Conservation (phyloP, 2,888 invertebrate species). For the Halictus quadricinctus region DNA sequence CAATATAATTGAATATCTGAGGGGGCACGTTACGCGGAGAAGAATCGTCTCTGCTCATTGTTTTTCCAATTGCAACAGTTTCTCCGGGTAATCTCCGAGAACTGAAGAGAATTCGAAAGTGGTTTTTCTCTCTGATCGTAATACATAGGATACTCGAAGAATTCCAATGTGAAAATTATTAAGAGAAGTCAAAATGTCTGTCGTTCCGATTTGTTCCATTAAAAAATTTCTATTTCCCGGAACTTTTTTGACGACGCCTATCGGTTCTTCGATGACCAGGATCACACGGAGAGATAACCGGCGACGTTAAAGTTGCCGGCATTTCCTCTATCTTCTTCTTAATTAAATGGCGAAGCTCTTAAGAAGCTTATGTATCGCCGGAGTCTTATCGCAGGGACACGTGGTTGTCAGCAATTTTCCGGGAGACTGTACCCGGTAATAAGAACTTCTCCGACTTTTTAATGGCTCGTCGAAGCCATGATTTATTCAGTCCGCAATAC, state of each 20-base stretch:
- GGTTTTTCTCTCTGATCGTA: too few species aligned
- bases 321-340: slow-evolving; percentile 58
- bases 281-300: slow-evolving; percentile 23
- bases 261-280: not conserved
- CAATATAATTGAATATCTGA: too few species aligned
- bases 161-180: too few species aligned
- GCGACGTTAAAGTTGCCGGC: slow-evolving; percentile 29
- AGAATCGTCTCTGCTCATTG: too few species aligned
- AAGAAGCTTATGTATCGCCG: slow-evolving; percentile 73
- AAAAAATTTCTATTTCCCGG: not conserved
- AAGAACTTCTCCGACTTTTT: slow-evolving; percentile 46
- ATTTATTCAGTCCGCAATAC: slow-evolving; percentile 43
- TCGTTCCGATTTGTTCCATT: too few species aligned
- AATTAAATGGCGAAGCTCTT: slow-evolving; percentile 74
- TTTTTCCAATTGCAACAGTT: too few species aligned
- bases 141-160: too few species aligned
- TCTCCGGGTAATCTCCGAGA: too few species aligned
- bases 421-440: slow-evolving; percentile 29
- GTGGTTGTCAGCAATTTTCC: slow-evolving; percentile 76
- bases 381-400: slow-evolving; percentile 71
- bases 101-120: too few species aligned
- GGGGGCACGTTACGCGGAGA: too few species aligned
- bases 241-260: not conserved
- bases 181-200: too few species aligned
- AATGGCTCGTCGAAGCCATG: slow-evolving; percentile 53